These are phyloP conservation scores for Amphipyra berbera DNA, from an alignment of 2,888 invertebrate species.

Conservation along the genomic window DNA sequence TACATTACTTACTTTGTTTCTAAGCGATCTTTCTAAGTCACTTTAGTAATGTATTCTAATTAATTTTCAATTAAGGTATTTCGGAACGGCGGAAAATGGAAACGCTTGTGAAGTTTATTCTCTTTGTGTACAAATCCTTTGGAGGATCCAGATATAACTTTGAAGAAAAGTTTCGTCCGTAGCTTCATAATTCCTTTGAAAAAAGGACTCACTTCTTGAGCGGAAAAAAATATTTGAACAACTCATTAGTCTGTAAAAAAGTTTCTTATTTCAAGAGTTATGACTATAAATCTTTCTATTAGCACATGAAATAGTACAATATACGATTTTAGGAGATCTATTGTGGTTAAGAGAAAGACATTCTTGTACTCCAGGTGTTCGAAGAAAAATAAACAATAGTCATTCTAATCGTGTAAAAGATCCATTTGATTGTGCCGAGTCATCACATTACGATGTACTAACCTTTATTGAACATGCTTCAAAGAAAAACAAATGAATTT, in stretches of 20 bases:
- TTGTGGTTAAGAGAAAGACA: slow-evolving; percentile 1
- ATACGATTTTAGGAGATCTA: too few relatives aligned
- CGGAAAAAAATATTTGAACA: slow-evolving; percentile 3
- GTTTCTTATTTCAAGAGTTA: slow-evolving; percentile 8
- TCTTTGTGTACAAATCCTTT: slow-evolving; percentile 37
- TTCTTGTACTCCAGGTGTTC: slow-evolving; percentile 20
- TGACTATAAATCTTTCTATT: not conserved
- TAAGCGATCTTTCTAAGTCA: slow-evolving; percentile 34
- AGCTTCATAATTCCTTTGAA: slow-evolving; percentile 18
- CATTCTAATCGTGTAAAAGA: slow-evolving; percentile 76
- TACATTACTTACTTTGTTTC: slow-evolving; percentile 27
- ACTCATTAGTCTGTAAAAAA: slow-evolving; percentile 15
- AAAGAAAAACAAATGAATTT: slow-evolving; percentile 71
- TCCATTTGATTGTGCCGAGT: slow-evolving; percentile 72
- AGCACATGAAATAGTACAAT: too few relatives aligned
- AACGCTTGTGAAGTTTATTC: slow-evolving; percentile 31
- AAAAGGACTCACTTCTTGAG: slow-evolving; percentile 8
- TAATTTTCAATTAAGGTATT: slow-evolving; percentile 56
- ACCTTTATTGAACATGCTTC: slow-evolving; percentile 71
- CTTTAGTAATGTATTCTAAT: slow-evolving; percentile 53
- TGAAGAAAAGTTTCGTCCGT: slow-evolving; percentile 18
- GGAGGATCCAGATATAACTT: slow-evolving; percentile 22
- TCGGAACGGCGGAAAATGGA: slow-evolving; percentile 28
- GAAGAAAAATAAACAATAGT: slow-evolving; percentile 76
- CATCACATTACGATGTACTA: slow-evolving; percentile 73